These are phyloP conservation scores for Noturus placidus DNA, from an alignment of 2,113 vertebrate species.

Conservation along the genomic window DNA sequence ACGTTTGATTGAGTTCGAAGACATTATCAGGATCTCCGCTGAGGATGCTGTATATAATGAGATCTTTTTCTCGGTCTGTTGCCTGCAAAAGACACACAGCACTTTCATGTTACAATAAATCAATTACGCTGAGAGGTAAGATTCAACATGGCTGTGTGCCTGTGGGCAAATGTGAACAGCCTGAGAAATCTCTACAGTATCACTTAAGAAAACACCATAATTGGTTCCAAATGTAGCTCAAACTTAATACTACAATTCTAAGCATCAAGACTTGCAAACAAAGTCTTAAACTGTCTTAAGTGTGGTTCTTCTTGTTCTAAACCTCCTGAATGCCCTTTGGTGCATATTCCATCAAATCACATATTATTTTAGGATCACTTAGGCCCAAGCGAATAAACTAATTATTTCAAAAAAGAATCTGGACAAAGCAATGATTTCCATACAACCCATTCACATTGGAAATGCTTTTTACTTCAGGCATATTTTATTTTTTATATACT, in stretches of 20 bases:
- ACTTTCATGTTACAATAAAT: constrained; percentile 40
- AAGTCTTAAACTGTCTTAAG: background rate
- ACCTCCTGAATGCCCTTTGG: background rate
- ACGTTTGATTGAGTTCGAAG: constrained; percentile 89
- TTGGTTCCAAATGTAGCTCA: constrained; percentile 13
- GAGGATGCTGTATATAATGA: constrained; percentile 85
- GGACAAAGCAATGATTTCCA: background rate
- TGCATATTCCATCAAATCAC: background rate
- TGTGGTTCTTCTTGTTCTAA: background rate
- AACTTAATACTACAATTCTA: background rate
- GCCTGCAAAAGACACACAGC: constrained; percentile 74
- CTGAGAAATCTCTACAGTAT: background rate
- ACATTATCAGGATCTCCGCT: constrained; percentile 86
- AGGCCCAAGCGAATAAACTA: background rate
- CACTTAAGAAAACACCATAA: constrained; percentile 1
- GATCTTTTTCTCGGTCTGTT: constrained; percentile 89
- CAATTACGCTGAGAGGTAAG: constrained; percentile 14
- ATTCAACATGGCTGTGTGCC: background rate
- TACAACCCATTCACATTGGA: background rate
- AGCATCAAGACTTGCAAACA: background rate
- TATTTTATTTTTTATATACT: background rate
- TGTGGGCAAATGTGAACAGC: background rate
- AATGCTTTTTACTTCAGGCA: background rate
- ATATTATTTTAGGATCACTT: background rate
- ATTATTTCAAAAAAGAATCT: background rate